Conservation (phyloP, 2,888 invertebrate genomes). For the Tolmerus cingulatus region DNA sequence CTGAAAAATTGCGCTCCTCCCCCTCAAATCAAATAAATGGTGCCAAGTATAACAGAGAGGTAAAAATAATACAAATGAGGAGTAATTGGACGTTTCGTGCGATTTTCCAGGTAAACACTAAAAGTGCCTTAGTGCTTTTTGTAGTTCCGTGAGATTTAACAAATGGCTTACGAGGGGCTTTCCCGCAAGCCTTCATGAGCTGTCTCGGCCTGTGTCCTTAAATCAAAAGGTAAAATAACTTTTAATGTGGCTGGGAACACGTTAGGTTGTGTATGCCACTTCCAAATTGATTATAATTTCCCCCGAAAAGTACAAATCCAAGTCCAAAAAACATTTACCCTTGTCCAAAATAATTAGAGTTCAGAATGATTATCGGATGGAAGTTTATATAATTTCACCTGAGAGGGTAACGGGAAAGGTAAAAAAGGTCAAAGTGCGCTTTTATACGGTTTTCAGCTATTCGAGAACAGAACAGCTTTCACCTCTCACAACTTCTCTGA, state of each 20-base stretch:
- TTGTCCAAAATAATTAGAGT: neutral
- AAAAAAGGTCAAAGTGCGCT: neutral
- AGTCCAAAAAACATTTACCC: neutral
- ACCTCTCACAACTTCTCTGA: neutral
- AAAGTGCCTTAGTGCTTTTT: neutral
- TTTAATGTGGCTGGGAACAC: neutral
- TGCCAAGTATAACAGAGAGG: neutral
- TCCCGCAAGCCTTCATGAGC: neutral
- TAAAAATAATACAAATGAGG: neutral
- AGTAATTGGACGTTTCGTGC: neutral
- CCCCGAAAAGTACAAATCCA: neutral
- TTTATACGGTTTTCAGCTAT: neutral
- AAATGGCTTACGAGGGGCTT: neutral
- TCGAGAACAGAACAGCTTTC: neutral
- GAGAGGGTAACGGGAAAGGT: neutral
- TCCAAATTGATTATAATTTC: neutral
- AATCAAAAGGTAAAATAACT: neutral
- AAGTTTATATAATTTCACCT: neutral
- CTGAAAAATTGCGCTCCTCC: neutral
- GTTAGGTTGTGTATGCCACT: neutral
- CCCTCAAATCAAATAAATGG: neutral
- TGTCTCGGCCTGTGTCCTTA: neutral
- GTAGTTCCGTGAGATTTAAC: neutral
- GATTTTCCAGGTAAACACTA: neutral
- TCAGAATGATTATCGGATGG: neutral